Evolutionary conservation across 2,888 invertebrate genomes (phyloP), one percentile per base, ranked within the genome.

Genomic region (Euplexia lucipara): DNA sequence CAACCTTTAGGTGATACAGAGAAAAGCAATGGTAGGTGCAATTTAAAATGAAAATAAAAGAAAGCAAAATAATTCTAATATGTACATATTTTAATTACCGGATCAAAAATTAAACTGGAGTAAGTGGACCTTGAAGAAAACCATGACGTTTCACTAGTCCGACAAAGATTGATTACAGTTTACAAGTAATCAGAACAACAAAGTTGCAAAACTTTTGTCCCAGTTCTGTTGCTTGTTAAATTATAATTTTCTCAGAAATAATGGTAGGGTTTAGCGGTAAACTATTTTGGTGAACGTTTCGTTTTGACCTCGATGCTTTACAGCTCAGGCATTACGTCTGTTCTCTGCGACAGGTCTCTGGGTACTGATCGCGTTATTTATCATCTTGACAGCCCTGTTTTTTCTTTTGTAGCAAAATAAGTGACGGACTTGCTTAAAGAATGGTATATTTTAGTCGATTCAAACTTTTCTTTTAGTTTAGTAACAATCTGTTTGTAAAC

Each of bases 181-280:
- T 62, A 58, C 41, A 54, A 71, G 60, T 71, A 77, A 71, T 65
- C 47, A 57, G 58, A 78, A 71, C 63, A 67, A 79, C 69, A 76
- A 74, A 76, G 56, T 78, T 75, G 48, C 48, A 42, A 56, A 80
- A 81, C 75, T 83, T 79, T 78, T 72, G 68, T 75, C 77, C 30
- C 48, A 75, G 16, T 73, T 75, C 65, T 48, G 59, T 57, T 53
- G 49, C 64, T 81, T 75, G 75, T 79, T 79, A 80, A 78, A 82
- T 84, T 83, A 80, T 80, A 82, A 82, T 83, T 78, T 82, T 70
- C 69, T 54, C 32, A 56, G 68, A 59, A 78, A 69, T 78, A 68
- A 78, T 76, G 73, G 65, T 48, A 34, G 54, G 70, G 59, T 62
- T 83, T 71, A 53, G 14, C 39, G 20, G 51, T 77, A 81, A 84